Percentiles rank a stretch among this genome's conserved stretches.
Evolutionary conservation across 2,113 vertebrate genomes (phyloP).

Genomic region (Rhinolophus sinicus): DNA sequence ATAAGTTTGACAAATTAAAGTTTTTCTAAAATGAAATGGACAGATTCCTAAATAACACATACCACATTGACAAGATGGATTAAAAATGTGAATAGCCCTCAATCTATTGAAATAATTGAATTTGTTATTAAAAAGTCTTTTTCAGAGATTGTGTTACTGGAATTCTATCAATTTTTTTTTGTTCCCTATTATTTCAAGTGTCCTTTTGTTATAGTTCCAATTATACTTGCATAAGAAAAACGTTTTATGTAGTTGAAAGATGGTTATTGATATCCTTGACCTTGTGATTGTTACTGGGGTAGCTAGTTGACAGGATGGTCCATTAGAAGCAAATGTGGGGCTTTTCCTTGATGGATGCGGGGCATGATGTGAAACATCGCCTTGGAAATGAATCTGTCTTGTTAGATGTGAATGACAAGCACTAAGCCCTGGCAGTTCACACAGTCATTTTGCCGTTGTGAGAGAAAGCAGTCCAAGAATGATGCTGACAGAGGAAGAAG

Average conservation of each 20-base stretch:
- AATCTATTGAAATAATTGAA: not conserved
- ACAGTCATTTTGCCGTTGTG: not conserved
- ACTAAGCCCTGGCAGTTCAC: not conserved
- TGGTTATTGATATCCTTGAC: not conserved
- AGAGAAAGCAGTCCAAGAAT: not conserved
- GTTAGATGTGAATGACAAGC: not conserved
- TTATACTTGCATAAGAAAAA: not conserved
- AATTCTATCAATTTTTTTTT: not conserved
- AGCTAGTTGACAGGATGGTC: not conserved
- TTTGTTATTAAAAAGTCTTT: not conserved
- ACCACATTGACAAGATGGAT: not conserved
- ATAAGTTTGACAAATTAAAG: not conserved
- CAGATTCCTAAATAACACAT: not conserved
- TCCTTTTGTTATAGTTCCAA: not conserved
- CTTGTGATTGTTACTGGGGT: not conserved
- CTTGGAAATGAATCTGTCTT: not conserved
- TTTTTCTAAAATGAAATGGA: slow-evolving; percentile 1
- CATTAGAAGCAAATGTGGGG: not conserved
- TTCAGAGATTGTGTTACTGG: not conserved
- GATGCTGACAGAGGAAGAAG: not conserved
- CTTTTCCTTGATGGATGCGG: not conserved
- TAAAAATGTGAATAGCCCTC: not conserved
- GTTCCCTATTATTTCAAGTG: not conserved
- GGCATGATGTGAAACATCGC: not conserved
- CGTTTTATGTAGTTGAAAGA: not conserved